These are phyloP conservation scores for Ganaspis brasiliensis DNA, from an alignment of 2,888 invertebrate genomes.

Conservation along the genomic window DNA sequence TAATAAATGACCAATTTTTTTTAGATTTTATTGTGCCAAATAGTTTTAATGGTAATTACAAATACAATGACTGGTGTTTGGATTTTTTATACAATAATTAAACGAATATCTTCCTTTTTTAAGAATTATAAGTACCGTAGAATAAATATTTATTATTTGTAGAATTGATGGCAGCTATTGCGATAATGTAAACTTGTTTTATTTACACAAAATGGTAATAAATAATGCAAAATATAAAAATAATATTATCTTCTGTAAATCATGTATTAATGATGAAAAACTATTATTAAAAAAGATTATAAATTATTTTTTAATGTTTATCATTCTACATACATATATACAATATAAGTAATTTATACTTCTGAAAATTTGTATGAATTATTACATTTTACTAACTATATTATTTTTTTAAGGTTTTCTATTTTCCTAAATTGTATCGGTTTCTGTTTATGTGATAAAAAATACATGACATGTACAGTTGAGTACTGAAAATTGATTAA, in stretches of 20 bases:
- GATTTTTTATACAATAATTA: slow-evolving; percentile 19
- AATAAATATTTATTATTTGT: slow-evolving; percentile 40
- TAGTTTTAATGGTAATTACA: slow-evolving; percentile 28
- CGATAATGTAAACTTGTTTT: slow-evolving; percentile 30
- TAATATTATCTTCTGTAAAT: slow-evolving; percentile 2
- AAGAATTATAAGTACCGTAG: slow-evolving; percentile 5
- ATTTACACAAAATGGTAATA: slow-evolving; percentile 31
- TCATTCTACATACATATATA: too few relatives aligned
- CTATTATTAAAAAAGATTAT: not conserved
- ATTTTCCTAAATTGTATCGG: not conserved
- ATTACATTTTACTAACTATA: not conserved
- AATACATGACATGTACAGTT: slow-evolving; percentile 32
- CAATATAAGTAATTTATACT: not conserved
- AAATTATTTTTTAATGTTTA: too few relatives aligned
- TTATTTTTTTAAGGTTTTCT: slow-evolving; percentile 2
- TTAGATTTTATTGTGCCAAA: slow-evolving; percentile 34
- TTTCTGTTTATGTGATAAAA: not conserved
- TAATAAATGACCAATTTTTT: slow-evolving; percentile 1
- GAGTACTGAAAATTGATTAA: slow-evolving; percentile 20
- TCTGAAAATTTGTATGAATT: not conserved
- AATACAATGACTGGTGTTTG: slow-evolving; percentile 34
- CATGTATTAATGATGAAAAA: not conserved
- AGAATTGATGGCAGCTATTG: slow-evolving; percentile 21
- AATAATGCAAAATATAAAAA: slow-evolving; percentile 21
- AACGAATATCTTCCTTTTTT: slow-evolving; percentile 3